phyloP scores from a whole-genome alignment of 2,888 invertebrate genomes.

The Acholoe squamosa region DNA sequence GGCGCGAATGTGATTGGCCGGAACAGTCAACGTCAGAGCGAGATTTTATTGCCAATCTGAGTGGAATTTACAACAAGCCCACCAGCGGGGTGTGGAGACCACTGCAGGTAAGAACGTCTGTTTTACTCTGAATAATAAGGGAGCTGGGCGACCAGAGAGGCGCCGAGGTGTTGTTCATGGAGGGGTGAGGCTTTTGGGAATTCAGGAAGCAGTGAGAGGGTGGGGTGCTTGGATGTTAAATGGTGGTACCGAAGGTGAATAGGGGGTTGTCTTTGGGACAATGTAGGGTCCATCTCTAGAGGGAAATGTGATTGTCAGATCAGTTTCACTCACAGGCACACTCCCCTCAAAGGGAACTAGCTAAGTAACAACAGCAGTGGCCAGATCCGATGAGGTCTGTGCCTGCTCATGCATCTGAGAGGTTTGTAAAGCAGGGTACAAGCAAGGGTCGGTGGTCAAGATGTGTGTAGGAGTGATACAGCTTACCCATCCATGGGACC shows the following conservation, averaged over 20 bases:
- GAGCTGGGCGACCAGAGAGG: conserved; percentile 1
- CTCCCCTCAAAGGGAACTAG: too few relatives aligned
- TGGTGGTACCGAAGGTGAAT: background rate
- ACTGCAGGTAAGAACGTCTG: background rate
- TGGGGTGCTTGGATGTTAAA: background rate
- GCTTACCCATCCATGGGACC: too few relatives aligned
- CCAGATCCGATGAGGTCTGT: too few relatives aligned
- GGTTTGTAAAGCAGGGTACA: too few relatives aligned
- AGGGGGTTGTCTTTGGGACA: background rate
- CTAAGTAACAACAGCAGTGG: too few relatives aligned
- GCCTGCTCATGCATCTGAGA: too few relatives aligned
- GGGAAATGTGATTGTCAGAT: too few relatives aligned
- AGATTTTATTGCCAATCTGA: conserved; percentile 24
- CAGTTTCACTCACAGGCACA: too few relatives aligned
- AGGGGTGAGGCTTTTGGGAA: background rate
- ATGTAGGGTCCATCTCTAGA: too few relatives aligned
- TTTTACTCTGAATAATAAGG: background rate
- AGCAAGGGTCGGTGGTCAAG: too few relatives aligned
- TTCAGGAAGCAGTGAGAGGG: background rate
- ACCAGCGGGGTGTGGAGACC: background rate
- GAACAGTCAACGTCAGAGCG: background rate
- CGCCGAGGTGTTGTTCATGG: background rate
- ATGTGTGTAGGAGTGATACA: too few relatives aligned
- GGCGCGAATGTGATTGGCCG: conserved; percentile 29
- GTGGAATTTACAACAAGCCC: conserved; percentile 36